Conservation (phyloP, 2,888 invertebrate species). For the Caradrina kadenii region DNA sequence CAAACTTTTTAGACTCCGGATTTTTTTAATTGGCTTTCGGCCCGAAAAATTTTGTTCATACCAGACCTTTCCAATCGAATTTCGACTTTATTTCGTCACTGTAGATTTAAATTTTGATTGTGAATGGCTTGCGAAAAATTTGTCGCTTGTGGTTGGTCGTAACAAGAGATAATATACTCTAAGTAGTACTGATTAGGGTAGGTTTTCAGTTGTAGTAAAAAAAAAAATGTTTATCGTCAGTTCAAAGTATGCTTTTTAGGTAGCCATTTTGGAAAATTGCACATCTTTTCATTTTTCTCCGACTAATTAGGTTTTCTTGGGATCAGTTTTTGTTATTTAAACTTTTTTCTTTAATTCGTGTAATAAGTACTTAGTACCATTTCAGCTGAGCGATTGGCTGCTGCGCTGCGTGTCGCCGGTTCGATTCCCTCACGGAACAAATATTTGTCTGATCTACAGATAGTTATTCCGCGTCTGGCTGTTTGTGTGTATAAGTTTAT, state of each 20-base stretch:
- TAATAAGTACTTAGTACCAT: too few species aligned
- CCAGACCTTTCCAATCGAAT: slow-evolving; percentile 13
- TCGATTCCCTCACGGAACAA: too few species aligned
- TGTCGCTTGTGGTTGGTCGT: background rate
- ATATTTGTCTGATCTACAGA: too few species aligned
- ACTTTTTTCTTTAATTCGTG: slow-evolving; percentile 7
- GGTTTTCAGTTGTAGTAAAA: background rate
- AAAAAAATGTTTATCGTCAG: slow-evolving; percentile 22
- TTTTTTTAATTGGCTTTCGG: slow-evolving; percentile 73
- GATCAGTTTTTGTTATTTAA: slow-evolving; percentile 52
- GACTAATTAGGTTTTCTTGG: slow-evolving; percentile 61
- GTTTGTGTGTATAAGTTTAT: too few species aligned
- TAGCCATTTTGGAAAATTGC: slow-evolving; percentile 70
- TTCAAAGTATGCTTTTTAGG: slow-evolving; percentile 34
- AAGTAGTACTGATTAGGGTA: accelerated
- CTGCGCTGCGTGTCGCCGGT: too few species aligned
- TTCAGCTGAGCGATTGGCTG: too few species aligned
- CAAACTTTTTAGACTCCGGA: slow-evolving; percentile 44
- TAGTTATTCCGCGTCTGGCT: too few species aligned
- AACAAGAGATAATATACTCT: slow-evolving; percentile 8
- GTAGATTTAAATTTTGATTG: slow-evolving; percentile 1
- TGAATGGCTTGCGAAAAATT: background rate
- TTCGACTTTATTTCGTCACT: accelerated
- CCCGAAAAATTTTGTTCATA: slow-evolving; percentile 46
- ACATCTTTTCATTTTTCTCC: slow-evolving; percentile 56